Base-by-base conservation (phyloP, 2,797 vertebrate species). In the Danio jaintianensis region DNA sequence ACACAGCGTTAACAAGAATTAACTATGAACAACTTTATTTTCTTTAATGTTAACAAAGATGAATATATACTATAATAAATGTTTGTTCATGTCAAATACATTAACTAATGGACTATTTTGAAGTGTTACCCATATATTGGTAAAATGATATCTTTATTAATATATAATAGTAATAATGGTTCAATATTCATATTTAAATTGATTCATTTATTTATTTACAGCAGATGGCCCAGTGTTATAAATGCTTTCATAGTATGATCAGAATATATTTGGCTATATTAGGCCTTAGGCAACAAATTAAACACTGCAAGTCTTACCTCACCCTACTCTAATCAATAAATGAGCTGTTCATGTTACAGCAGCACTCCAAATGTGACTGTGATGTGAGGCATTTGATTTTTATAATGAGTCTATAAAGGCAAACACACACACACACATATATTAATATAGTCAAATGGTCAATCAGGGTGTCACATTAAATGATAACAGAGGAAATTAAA, bases 401-500 rank as follows among this genome's bases (percentile, higher is more conserved):
- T 43, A 29, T 52, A 50, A 74, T 40, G 52, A 42, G 56, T 50
- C 43, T 67, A 56, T 67, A 15, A 66, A 64, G 12, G n/a, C 70
- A 74, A 55, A 80, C 48, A 56, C 53, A 52, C n/a, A 66, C 6
- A 55, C 50, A 70, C 12, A 7, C 20, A 47, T 81, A 62, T 42
- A 67, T 58, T 1, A 29, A 72, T 61, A 8, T 11, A 47, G 18
- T 11, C 20, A 42, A 9, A 58, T 40, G 11, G 53, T 78, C 48
- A 20, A 59, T 43, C 22, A 29, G 22, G 50, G n/a, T 16, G 16
- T 63, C 61, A 12, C 55, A 74, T 45, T 56, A 77, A 38, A 62
- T 52, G 56, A 64, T 50, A 52, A 81, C 40, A 29, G 53, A 22
- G 52, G 42, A 78, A 72, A 72, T 63, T 29, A 50, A 53, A 76